A percentile compares a stretch with the other conserved stretches of the same genome.
These are phyloP conservation scores for Todiramphus chloris DNA, from an alignment of 2,113 vertebrate genomes.

Conservation along the genomic window DNA sequence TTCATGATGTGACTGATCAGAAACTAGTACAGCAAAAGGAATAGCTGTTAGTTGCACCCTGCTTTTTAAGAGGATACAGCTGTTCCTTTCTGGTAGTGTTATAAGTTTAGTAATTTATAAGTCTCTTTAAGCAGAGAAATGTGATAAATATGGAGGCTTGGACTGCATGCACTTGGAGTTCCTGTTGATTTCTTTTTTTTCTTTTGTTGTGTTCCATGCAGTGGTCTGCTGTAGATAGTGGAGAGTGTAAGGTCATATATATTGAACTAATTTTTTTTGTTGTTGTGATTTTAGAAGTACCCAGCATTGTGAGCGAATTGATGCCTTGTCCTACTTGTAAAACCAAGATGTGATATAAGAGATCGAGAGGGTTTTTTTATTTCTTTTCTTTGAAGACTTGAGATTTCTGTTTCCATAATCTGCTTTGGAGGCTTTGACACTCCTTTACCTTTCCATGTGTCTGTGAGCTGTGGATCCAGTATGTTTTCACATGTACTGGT, in stretches of 20 bases:
- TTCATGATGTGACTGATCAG: neutral
- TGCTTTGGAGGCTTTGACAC: neutral
- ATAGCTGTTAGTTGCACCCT: neutral
- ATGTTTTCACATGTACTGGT: neutral
- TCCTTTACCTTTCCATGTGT: neutral
- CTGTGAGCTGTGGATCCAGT: neutral
- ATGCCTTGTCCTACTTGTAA: neutral
- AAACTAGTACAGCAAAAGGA: neutral
- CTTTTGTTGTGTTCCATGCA: neutral
- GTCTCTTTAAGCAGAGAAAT: neutral
- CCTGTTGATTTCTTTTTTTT: accelerated
- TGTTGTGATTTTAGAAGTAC: neutral
- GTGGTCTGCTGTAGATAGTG: neutral
- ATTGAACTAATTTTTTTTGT: neutral
- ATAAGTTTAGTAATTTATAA: neutral
- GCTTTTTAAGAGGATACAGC: neutral
- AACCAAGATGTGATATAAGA: neutral
- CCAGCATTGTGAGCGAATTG: neutral
- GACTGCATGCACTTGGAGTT: neutral
- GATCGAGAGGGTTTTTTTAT: neutral
- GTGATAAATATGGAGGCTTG: neutral
- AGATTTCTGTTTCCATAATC: neutral
- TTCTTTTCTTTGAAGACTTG: neutral
- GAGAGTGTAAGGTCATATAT: neutral
- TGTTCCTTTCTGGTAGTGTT: neutral